Evolutionary conservation across 2,888 invertebrate species (phyloP).

Genomic region (Lissocephala sabroskyi): DNA sequence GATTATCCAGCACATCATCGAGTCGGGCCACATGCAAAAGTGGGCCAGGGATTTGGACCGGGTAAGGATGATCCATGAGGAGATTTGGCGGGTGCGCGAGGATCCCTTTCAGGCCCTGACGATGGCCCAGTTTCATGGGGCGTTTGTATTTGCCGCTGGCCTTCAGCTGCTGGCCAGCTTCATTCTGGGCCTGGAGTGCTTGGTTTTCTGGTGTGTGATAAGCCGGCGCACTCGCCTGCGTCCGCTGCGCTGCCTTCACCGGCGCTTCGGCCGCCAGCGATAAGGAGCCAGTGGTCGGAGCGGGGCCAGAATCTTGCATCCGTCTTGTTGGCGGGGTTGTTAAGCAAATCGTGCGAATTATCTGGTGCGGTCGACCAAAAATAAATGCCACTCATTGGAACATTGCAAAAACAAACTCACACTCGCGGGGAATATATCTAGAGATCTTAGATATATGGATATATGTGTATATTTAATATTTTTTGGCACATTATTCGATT

Average conservation of each 20-base stretch:
- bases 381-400: constrained; percentile 13
- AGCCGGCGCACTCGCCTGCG: constrained; percentile 36
- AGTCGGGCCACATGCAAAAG: constrained; percentile 70
- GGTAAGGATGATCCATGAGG: constrained; percentile 54
- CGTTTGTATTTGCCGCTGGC: constrained; percentile 44
- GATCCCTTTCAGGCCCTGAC: constrained; percentile 48
- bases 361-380: constrained; percentile 1
- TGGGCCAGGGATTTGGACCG: constrained; percentile 68
- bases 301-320: too few relatives aligned
- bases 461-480: constrained; percentile 38
- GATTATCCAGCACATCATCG: constrained; percentile 66
- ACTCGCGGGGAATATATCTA: too few relatives aligned
- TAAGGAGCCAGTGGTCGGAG: constrained; percentile 3
- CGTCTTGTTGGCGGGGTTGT: not conserved
- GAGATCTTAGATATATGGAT: too few relatives aligned
- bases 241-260: constrained; percentile 41
- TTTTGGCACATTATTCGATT: constrained; percentile 62
- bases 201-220: constrained; percentile 34
- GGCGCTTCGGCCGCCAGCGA: constrained; percentile 26
- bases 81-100: constrained; percentile 40
- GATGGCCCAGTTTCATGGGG: constrained; percentile 54
- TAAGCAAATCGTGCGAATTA: constrained; percentile 4
- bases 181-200: constrained; percentile 43
- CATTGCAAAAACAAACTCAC: constrained; percentile 10
- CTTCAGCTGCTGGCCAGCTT: constrained; percentile 32